A percentile compares a stretch with the other conserved stretches of the same genome.
These are phyloP conservation scores for Paraescarpia echinospica DNA, from an alignment of 1,140 invertebrate species.

Conservation along the genomic window DNA sequence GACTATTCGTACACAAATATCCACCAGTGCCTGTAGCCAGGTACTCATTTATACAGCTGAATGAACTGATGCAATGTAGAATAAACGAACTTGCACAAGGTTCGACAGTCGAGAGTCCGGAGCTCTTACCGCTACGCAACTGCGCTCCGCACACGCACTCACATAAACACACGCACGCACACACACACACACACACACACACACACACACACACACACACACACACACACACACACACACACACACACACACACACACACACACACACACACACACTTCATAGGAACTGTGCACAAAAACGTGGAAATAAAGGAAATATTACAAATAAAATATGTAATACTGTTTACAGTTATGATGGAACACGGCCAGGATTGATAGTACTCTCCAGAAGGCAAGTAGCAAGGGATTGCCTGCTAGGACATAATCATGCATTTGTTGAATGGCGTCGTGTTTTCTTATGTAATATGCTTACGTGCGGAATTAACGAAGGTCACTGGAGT, in stretches of 20 bases:
- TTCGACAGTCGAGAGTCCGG: too few relatives aligned
- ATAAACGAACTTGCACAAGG: too few relatives aligned
- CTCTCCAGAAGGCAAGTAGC: neutral
- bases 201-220: neutral
- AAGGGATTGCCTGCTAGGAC: too few relatives aligned
- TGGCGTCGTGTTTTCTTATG: neutral
- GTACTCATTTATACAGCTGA: too few relatives aligned
- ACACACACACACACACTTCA: conserved; percentile 9
- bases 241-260: conserved; percentile 18
- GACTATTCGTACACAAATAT: too few relatives aligned
- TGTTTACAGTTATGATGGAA: neutral
- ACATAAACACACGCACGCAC: neutral
- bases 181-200: neutral
- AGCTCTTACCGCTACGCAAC: too few relatives aligned
- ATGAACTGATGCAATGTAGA: too few relatives aligned
- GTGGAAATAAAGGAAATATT: too few relatives aligned
- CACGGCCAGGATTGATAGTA: neutral
- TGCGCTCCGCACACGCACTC: neutral
- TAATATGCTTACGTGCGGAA: neutral
- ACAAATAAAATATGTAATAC: neutral
- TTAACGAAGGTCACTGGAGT: neutral
- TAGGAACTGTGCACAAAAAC: too few relatives aligned
- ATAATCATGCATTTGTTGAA: too few relatives aligned
- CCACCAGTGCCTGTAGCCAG: too few relatives aligned
- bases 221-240: conserved; percentile 13